These are phyloP conservation scores for Cybosia mesomella DNA, from an alignment of 2,888 invertebrate species.

Conservation along the genomic window DNA sequence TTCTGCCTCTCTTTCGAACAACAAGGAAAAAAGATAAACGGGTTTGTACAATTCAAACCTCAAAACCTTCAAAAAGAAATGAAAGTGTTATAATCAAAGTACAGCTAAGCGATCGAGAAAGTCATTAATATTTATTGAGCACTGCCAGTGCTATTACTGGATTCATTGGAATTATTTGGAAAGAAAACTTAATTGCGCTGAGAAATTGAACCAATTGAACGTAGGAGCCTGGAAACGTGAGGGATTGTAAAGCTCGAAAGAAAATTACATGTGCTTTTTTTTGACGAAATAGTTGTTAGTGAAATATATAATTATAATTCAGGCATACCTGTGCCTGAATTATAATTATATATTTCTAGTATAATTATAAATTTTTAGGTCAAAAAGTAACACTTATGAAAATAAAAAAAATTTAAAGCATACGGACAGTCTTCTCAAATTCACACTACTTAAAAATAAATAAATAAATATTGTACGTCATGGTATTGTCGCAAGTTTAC, in stretches of 20 bases:
- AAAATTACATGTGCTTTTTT: neutral
- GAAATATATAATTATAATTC: too few species aligned
- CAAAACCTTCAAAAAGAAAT: conserved; percentile 1
- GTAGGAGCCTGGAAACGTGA: conserved; percentile 20
- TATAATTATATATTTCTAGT: too few species aligned
- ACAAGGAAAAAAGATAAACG: conserved; percentile 15
- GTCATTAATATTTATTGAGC: conserved; percentile 20
- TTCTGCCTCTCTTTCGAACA: neutral
- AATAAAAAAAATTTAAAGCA: too few species aligned
- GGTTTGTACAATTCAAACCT: conserved; percentile 2
- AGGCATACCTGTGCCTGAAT: too few species aligned
- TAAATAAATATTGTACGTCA: too few species aligned
- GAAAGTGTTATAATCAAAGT: neutral
- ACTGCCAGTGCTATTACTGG: conserved; percentile 9
- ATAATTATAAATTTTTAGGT: too few species aligned
- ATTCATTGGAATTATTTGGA: conserved; percentile 14
- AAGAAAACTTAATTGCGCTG: conserved; percentile 20
- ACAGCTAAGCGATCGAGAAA: conserved; percentile 8
- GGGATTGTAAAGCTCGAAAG: conserved; percentile 5
- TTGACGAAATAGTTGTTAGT: neutral
- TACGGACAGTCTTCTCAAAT: too few species aligned
- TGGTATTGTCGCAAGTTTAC: too few species aligned
- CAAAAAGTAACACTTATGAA: too few species aligned
- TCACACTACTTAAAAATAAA: too few species aligned
- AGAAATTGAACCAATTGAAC: conserved; percentile 21